phyloP scores from a whole-genome alignment of 2,113 vertebrate genomes.

The Camelus dromedarius region DNA sequence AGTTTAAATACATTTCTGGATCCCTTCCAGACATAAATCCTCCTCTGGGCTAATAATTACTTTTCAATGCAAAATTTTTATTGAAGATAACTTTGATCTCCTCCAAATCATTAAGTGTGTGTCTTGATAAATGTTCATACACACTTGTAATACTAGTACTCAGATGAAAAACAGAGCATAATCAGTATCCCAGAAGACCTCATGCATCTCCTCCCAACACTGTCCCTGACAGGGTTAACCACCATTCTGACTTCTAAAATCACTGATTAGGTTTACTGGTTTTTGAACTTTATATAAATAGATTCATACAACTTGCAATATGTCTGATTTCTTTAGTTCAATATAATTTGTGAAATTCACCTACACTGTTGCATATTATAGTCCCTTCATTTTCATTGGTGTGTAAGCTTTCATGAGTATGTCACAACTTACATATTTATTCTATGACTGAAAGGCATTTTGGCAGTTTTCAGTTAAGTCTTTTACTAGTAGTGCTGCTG shows the following conservation, averaged over 20 bases:
- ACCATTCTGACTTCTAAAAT: not conserved
- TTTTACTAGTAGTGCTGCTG: not conserved
- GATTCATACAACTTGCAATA: not conserved
- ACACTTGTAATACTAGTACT: not conserved
- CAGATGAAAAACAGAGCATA: not conserved
- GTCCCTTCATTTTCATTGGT: not conserved
- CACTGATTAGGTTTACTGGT: not conserved
- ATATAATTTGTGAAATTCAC: not conserved
- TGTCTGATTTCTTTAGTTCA: not conserved
- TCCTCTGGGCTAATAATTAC: not conserved
- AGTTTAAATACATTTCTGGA: not conserved
- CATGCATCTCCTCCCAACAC: not conserved
- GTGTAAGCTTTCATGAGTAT: not conserved
- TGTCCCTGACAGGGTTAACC: not conserved
- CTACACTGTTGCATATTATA: not conserved
- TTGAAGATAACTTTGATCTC: not conserved
- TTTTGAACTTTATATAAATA: not conserved
- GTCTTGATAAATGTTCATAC: not conserved
- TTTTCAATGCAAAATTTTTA: slow-evolving; percentile 20
- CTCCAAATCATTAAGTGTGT: not conserved
- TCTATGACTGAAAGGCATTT: not conserved
- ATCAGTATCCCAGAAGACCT: not conserved
- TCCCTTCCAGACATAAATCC: not conserved
- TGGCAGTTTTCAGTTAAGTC: not conserved
- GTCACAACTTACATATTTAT: not conserved